A percentile compares a stretch with the other conserved stretches of the same genome.
These are phyloP conservation scores for Chondrilla cf. caribensis DNA, from an alignment of 37 sponge, comb jelly and placozoan genomes.

Conservation along the genomic window DNA sequence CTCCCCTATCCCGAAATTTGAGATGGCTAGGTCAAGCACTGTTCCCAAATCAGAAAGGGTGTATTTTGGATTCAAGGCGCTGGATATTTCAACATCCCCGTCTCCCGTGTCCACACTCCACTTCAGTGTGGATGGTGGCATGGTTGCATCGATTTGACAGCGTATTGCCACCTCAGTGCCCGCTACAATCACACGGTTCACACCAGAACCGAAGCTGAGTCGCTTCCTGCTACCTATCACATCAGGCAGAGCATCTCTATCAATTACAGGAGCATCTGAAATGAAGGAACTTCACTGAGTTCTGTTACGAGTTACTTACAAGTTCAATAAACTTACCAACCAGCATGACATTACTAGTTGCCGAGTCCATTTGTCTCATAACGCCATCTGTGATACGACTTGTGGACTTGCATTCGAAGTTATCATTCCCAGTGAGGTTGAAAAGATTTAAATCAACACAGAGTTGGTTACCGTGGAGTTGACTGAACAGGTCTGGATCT, in stretches of 20 bases:
- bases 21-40: not conserved
- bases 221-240: too few species aligned
- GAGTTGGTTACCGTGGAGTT: constrained; percentile 16
- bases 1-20: not conserved
- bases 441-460: not conserved
- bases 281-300: not conserved
- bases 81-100: not conserved
- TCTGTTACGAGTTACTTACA: not conserved
- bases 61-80: not conserved
- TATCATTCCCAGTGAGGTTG: not conserved
- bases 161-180: not conserved
- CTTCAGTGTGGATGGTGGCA: not conserved
- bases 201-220: not conserved
- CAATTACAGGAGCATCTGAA: not conserved
- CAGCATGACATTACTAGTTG: not conserved
- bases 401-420: not conserved
- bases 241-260: not conserved
- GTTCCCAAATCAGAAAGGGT: not conserved
- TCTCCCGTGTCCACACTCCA: not conserved
- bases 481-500: not conserved
- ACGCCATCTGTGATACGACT: not conserved
- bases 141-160: not conserved
- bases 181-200: not conserved
- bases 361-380: not conserved
- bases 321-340: not conserved